Evolutionary conservation across 1,140 invertebrate species (phyloP).

Genomic region (Bombus breviceps): DNA sequence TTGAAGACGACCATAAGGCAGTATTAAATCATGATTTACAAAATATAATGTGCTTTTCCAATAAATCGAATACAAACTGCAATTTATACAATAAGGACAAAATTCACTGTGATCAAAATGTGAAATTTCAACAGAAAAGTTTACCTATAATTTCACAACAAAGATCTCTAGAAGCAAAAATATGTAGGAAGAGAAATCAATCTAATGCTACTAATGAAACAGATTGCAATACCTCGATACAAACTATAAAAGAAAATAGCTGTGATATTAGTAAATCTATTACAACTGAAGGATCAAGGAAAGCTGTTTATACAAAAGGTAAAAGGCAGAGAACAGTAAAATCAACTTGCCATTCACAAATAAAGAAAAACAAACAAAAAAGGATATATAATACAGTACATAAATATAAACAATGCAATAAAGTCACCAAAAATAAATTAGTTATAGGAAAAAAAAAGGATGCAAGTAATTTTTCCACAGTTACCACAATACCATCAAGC

Average conservation of each 20-base stretch:
- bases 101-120: background rate
- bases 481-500: background rate
- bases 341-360: background rate
- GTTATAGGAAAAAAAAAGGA: too few species aligned
- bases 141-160: background rate
- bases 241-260: background rate
- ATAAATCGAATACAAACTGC: background rate
- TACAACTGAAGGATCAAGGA: background rate
- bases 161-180: background rate
- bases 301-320: background rate
- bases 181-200: too few species aligned
- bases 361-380: background rate
- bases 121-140: too few species aligned
- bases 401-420: background rate
- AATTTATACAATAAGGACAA: background rate
- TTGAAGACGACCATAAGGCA: background rate
- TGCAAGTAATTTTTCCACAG: background rate
- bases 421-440: background rate
- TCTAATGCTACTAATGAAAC: background rate
- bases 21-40: background rate
- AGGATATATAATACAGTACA: background rate
- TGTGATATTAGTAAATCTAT: background rate
- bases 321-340: background rate
- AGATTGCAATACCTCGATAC: background rate
- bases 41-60: background rate